Percentiles rank a stretch among this genome's conserved stretches.
Conservation (phyloP, 2,797 vertebrate species). For the Choloepus didactylus region DNA sequence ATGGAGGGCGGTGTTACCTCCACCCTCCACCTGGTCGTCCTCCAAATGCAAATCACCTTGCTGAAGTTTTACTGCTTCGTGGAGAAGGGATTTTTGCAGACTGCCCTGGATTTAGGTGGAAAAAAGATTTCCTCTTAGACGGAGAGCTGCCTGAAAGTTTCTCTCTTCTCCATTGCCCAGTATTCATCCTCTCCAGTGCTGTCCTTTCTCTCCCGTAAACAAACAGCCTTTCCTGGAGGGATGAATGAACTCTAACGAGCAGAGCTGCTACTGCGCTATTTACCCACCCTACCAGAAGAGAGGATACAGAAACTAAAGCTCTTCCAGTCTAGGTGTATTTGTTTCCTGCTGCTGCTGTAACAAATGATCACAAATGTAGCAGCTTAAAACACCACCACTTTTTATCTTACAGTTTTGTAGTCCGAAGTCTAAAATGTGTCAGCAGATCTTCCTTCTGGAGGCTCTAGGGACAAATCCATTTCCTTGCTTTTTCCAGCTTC, state of each 20-base stretch:
- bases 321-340: fast-evolving
- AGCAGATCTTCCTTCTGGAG: neutral
- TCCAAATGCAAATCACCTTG: neutral
- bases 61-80: neutral
- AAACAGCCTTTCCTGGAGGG: neutral
- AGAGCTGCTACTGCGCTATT: neutral
- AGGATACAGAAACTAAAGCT: neutral
- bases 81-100: neutral
- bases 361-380: neutral
- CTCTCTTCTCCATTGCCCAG: fast-evolving
- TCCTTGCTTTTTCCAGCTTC: constrained; percentile 6
- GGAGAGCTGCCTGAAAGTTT: neutral
- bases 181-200: fast-evolving
- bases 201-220: neutral
- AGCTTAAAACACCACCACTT: neutral
- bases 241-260: no score
- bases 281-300: neutral
- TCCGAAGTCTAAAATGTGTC: neutral
- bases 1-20: neutral
- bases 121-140: neutral
- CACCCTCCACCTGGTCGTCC: fast-evolving
- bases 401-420: neutral
- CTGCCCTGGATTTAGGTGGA: neutral
- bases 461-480: neutral
- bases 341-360: neutral